Conservation (phyloP, 2,797 vertebrate genomes). For the Antrozous pallidus region DNA sequence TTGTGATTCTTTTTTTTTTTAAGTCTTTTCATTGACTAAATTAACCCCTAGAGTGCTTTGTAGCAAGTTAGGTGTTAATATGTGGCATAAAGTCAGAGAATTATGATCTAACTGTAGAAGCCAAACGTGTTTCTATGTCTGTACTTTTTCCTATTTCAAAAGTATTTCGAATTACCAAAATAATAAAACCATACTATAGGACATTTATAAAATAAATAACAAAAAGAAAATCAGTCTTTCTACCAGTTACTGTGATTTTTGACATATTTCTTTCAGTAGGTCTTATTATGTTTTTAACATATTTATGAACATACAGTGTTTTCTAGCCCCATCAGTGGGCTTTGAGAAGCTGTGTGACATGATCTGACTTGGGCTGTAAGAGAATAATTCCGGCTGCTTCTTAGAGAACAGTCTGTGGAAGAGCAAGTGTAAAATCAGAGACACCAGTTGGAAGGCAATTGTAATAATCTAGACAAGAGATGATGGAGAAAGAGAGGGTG, state of each 20-base stretch:
- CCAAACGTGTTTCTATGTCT: background rate
- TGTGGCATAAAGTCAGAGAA: conserved; percentile 16
- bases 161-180: conserved; percentile 39
- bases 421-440: background rate
- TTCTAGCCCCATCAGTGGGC: background rate
- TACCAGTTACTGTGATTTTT: background rate
- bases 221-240: conserved; percentile 8
- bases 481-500: background rate
- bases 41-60: background rate
- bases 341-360: background rate
- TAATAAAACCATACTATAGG: background rate
- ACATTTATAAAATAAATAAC: conserved; percentile 17
- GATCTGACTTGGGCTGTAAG: background rate
- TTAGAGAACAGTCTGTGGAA: background rate
- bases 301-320: background rate
- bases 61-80: conserved; percentile 33
- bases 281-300: conserved; percentile 2
- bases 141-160: conserved; percentile 22
- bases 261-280: background rate
- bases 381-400: background rate
- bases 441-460: background rate
- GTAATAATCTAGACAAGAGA: background rate
- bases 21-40: conserved; percentile 59
- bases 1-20: conserved; percentile 41
- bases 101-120: conserved; percentile 14